Evolutionary conservation across 2,888 invertebrate species (phyloP), one percentile per base, ranked within the genome.

Genomic region (Nomada flava): DNA sequence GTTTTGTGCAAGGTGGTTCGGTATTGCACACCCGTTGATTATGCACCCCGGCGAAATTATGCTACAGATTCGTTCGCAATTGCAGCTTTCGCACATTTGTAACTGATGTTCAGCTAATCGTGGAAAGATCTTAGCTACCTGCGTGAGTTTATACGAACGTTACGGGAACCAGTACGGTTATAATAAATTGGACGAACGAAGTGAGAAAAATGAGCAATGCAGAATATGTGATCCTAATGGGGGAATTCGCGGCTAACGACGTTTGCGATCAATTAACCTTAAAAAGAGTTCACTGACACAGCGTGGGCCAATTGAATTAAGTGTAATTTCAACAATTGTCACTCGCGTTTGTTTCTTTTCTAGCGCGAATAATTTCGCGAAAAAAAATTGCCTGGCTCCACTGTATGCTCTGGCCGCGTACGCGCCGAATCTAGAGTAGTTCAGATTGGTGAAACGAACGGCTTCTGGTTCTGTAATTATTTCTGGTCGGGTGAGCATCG

Each of bases 1-100:
- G 64, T 76, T 69, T 77, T 74, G 53, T 29, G 52, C 70, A 52
- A 70, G 79, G 65, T 68, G 65, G 44, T 18, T 59, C 26, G 9
- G 23, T 59, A 50, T 47, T 67, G 20, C 55, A 47, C 55, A 50
- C 63, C 57, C 63, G 44, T 57, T 71, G 62, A 71, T 76, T 52
- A 29, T 60, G 29, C 68, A 26, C 65, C 57, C 47, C 64, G 65
- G 47, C 44, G 42, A 64, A 64, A 72, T 76, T 72, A 26, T 26
- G 50, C 53, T 50, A 47, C 50, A 23, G 55, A 76, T 70, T 63
- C 63, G 29, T 44, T 26, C 47, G 70, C 13, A 52, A 62, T 62
- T 20, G n/a, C 44, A 26, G 26, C 53, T 63, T 70, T 70, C 55
- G 47, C 76, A 23, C 53, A 36, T 53, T 53, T 15, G 15, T 13